Conservation (phyloP, 2,797 vertebrate genomes). For the Carduelis carduelis region DNA sequence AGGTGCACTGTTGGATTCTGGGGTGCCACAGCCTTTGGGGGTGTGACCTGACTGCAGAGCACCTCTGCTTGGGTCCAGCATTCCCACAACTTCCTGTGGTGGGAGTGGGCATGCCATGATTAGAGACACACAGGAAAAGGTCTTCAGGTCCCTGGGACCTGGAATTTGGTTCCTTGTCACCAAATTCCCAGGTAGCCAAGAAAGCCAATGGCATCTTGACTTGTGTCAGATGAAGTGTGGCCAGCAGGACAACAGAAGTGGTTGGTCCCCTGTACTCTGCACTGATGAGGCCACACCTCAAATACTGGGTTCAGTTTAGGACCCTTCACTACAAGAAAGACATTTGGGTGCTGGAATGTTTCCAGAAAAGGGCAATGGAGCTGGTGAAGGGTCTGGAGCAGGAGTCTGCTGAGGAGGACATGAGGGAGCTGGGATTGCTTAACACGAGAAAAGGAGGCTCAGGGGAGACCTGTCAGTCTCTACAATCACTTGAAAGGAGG, state of each 20-base stretch:
- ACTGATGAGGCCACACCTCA: neutral
- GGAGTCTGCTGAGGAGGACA: neutral
- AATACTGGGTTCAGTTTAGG: neutral
- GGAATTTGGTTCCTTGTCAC: neutral
- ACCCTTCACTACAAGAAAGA: neutral
- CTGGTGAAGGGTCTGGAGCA: neutral
- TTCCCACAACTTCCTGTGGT: neutral
- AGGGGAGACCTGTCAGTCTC: neutral
- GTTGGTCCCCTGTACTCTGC: neutral
- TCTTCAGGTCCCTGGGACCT: neutral
- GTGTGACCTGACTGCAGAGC: fast-evolving
- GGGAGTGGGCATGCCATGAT: neutral
- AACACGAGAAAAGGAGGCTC: neutral
- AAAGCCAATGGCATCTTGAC: neutral
- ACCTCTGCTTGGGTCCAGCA: neutral
- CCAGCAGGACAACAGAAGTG: neutral
- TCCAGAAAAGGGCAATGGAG: fast-evolving
- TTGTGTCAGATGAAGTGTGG: neutral
- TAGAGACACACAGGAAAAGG: neutral
- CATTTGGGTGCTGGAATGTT: neutral
- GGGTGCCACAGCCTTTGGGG: neutral
- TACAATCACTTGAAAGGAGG: neutral
- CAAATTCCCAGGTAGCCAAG: neutral
- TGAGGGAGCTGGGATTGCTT: neutral
- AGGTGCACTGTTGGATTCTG: neutral